Conservation (phyloP, 2,797 vertebrate species). For the Darevskia mixta region DNA sequence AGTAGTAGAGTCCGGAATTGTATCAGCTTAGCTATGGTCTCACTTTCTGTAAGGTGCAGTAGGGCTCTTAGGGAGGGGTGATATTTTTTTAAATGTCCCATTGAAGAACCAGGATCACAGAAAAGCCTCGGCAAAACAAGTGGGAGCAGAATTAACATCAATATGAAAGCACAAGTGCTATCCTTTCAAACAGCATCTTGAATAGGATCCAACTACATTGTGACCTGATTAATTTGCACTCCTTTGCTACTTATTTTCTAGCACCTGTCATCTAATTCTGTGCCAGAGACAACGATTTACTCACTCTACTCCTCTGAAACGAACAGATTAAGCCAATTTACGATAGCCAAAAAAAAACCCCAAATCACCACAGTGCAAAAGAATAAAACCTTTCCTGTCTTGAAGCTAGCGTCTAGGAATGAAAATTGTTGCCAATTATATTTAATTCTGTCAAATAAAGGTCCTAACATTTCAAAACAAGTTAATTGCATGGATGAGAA, state of each 20-base stretch:
- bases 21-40: not conserved
- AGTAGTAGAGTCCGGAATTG: not conserved
- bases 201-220: slow-evolving; percentile 30
- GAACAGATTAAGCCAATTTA: slow-evolving; percentile 22
- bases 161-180: slow-evolving; percentile 34
- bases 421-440: slow-evolving; percentile 18
- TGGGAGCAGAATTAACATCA: slow-evolving; percentile 29
- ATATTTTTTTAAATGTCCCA: not conserved
- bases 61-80: not conserved
- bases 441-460: slow-evolving; percentile 19
- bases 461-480: slow-evolving; percentile 10
- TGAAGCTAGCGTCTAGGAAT: slow-evolving; percentile 21
- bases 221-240: slow-evolving; percentile 30
- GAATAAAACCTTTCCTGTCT: slow-evolving; percentile 2
- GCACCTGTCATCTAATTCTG: slow-evolving; percentile 18
- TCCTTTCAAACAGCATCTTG: not conserved
- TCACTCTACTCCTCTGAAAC: not conserved
- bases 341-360: not conserved
- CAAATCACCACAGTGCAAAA: not conserved
- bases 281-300: slow-evolving; percentile 12
- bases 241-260: slow-evolving; percentile 18
- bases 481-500: slow-evolving; percentile 13
- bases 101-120: slow-evolving; percentile 27
- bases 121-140: slow-evolving; percentile 45
- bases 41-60: slow-evolving; percentile 39